Base-by-base conservation (phyloP, 2,113 vertebrate species). In the Noturus placidus region DNA sequence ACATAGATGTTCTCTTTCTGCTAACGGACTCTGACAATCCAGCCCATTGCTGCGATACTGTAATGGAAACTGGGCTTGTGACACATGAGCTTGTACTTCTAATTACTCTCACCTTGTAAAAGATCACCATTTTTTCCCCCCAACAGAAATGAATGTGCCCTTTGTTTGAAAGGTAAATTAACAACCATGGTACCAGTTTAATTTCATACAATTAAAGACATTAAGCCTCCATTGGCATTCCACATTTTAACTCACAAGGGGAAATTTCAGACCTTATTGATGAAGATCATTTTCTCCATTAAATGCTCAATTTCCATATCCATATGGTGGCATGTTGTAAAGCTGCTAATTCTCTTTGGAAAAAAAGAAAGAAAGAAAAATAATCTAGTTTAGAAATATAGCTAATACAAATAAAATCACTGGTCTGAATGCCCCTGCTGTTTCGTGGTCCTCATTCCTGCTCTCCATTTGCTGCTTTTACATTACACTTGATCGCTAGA, bases 51-150 rank as follows among this genome's bases (percentile, higher is more conserved):
- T 81, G 74, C 70, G 35, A 67, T 19, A 79, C 33, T 65, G 52
- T 82, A 74, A 81, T 81, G 65, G 42, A 59, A 84, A 87, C 67
- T 65, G 38, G 17, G 33, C 52, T 38, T 61, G 50, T 87, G 65
- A 78, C 63, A 74, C 82, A 42, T 50, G 11, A 67, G 35, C 57
- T 35, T 70, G 42, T 80, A 86, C 15, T 61, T 15, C 38, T 69
- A 87, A 79, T 84, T 5, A 74, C 56, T 65, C 56, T 14, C 2
- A 54, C 38, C 27, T 30, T 81, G 11, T 77, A 57, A 76, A 82
- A 77, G 20, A 15, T 30, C 38, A n/a, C 56, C 33, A 8, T 15
- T 77, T 77, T n/a, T 46, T 14, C 11, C 17, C 20, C 33, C 0
- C 42, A 27, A 57, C 11, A 86, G 14, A 25, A 87, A 65, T 38